These are phyloP conservation scores for Lasiurus cinereus DNA, from an alignment of 2,113 vertebrate species.

Conservation along the genomic window DNA sequence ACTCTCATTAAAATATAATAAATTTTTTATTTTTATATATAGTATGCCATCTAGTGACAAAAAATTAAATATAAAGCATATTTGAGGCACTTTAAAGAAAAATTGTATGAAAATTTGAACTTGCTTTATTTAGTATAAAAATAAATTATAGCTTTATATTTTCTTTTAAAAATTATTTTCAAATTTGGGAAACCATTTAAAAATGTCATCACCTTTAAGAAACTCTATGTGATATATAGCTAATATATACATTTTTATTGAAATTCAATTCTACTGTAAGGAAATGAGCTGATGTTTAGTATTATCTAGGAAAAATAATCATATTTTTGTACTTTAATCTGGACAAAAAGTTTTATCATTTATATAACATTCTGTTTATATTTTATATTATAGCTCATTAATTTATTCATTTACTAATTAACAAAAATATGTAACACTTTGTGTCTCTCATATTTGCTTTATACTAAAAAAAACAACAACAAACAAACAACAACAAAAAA, in stretches of 20 bases:
- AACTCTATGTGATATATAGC: background rate
- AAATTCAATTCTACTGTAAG: background rate
- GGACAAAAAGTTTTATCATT: background rate
- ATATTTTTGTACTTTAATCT: background rate
- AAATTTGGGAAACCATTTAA: background rate
- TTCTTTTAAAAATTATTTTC: constrained; percentile 9
- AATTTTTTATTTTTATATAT: constrained; percentile 63
- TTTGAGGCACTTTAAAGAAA: background rate
- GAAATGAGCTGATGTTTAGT: background rate
- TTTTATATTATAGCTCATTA: background rate
- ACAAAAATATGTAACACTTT: background rate
- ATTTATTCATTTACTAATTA: background rate
- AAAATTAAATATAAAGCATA: background rate
- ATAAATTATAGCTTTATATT: background rate
- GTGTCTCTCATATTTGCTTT: background rate
- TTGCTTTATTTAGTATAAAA: background rate
- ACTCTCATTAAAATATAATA: background rate
- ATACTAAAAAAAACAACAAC: background rate
- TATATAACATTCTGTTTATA: background rate
- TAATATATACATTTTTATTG: background rate
- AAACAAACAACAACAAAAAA: no score
- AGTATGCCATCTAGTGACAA: constrained; percentile 85
- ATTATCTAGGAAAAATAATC: background rate
- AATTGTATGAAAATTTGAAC: background rate
- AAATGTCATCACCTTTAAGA: background rate